phyloP scores from a whole-genome alignment of 2,888 invertebrate genomes.

The Caenorhabditis zanzibari region DNA sequence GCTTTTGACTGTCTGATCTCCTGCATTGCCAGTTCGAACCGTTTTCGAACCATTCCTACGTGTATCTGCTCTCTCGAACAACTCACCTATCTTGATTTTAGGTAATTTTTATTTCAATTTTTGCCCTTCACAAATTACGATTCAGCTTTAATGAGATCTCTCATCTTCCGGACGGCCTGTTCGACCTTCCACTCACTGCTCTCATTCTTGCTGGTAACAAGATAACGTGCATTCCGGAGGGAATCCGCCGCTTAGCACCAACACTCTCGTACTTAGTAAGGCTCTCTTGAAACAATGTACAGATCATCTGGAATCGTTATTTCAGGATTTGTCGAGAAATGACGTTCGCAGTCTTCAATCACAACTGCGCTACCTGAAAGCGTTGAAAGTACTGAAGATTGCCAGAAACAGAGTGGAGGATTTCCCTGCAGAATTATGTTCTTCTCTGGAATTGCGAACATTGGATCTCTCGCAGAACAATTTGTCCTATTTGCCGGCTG shows the following conservation, averaged over 20 bases:
- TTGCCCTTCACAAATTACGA: too few relatives aligned
- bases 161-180: slow-evolving; percentile 63
- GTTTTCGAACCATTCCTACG: slow-evolving; percentile 63
- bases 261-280: slow-evolving; percentile 62
- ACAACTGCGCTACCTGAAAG: slow-evolving; percentile 53
- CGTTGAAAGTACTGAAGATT: slow-evolving; percentile 60
- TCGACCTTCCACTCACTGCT: slow-evolving; percentile 65
- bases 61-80: slow-evolving; percentile 65
- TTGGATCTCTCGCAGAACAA: slow-evolving; percentile 71
- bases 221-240: slow-evolving; percentile 58
- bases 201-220: slow-evolving; percentile 64
- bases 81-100: slow-evolving; percentile 67
- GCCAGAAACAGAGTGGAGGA: slow-evolving; percentile 59
- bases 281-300: background rate
- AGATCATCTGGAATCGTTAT: background rate
- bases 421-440: slow-evolving; percentile 65
- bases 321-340: slow-evolving; percentile 60
- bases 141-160: slow-evolving; percentile 67
- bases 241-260: slow-evolving; percentile 56
- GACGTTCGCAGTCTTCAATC: slow-evolving; percentile 46
- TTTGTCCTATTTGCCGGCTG: slow-evolving; percentile 67
- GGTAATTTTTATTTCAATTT: too few relatives aligned
- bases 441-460: slow-evolving; percentile 64
- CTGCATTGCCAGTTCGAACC: slow-evolving; percentile 62
- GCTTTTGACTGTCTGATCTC: slow-evolving; percentile 67